A percentile compares a stretch with the other conserved stretches of the same genome.
These are phyloP conservation scores for Pelagia noctiluca DNA, from an alignment of 30 jellyfish, hydroid and myxozoan species.

Conservation along the genomic window DNA sequence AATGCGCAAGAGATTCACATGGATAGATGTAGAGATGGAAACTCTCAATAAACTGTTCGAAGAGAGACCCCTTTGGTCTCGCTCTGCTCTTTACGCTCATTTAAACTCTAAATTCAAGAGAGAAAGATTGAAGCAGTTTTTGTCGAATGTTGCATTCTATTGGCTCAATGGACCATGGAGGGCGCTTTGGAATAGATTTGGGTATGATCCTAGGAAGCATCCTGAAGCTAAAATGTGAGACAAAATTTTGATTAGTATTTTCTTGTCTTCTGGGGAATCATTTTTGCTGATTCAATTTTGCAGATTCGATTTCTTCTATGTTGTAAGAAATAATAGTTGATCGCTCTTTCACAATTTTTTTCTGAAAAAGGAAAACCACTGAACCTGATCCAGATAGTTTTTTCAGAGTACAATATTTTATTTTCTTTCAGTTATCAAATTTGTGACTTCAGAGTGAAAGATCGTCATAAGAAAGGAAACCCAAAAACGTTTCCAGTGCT, in stretches of 20 bases:
- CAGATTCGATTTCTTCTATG: background rate
- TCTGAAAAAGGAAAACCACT: too few species aligned
- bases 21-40: conserved; percentile 50
- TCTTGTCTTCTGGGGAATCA: too few species aligned
- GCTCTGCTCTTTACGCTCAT: conserved; percentile 69
- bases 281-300: too few species aligned
- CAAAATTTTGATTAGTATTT: too few species aligned
- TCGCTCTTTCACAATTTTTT: background rate
- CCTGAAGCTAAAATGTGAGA: conserved; percentile 80
- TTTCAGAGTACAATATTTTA: too few species aligned
- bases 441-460: conserved; percentile 80
- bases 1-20: conserved; percentile 30
- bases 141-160: conserved; percentile 79
- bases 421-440: conserved; percentile 62
- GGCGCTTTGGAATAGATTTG: conserved; percentile 91
- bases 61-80: conserved; percentile 88
- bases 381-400: too few species aligned
- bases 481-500: too few species aligned
- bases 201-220: conserved; percentile 90
- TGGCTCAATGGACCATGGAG: conserved; percentile 99
- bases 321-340: too few species aligned
- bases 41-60: conserved; percentile 51
- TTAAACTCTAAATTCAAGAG: conserved; percentile 15
- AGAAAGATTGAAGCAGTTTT: conserved; percentile 62
- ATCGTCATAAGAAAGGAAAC: conserved; percentile 43